Evolutionary conservation across 2,113 vertebrate species (phyloP), one percentile per base, ranked within the genome.

Genomic region (Alouatta palliata): DNA sequence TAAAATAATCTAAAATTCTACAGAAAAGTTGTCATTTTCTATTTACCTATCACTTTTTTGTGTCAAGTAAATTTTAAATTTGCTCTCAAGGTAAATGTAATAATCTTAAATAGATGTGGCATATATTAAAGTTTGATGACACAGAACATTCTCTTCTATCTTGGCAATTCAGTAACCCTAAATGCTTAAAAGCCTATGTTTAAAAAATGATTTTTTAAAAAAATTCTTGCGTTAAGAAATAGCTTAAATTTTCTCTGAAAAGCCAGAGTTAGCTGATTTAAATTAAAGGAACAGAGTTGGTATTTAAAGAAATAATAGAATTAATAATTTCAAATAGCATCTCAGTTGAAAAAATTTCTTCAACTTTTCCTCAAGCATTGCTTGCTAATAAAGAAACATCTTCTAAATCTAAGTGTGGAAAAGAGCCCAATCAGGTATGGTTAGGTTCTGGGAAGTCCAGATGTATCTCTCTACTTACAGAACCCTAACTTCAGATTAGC

Each of bases 1-100:
- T 4, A 90, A 90, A n/a, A 77, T 13, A 58, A 58, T 54, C 20
- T 81, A 80, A 61, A 77, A 45, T 79, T 73, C n/a, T 81, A 23
- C 14, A 81, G 32, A 19, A 92, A 95, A 87, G 52, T 52, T 92
- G 17, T n/a, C 68, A 76, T 92, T 81, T 95, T 23, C 30, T 83
- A 20, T 47, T 61, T 17, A 61, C 10, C 56, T 66, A 52, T 35
- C 27, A 94, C 3, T 66, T 90, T 87, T 87, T 73, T 52, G 16
- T 77, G 23, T 58, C 54, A 70, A 47, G 82, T 76, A 70, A 95
- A 84, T 32, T 79, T 88, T 96, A 35, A 76, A 81, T 79, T 91
- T 12, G 10, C 11, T 58, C 96, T 68, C 54, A 73, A 70, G 70
- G 35, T 94, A 77, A 81, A 66, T 49, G 4, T 25, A 43, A 16